phyloP scores from a whole-genome alignment of 2,888 invertebrate genomes.

The Diarsia mendica region DNA sequence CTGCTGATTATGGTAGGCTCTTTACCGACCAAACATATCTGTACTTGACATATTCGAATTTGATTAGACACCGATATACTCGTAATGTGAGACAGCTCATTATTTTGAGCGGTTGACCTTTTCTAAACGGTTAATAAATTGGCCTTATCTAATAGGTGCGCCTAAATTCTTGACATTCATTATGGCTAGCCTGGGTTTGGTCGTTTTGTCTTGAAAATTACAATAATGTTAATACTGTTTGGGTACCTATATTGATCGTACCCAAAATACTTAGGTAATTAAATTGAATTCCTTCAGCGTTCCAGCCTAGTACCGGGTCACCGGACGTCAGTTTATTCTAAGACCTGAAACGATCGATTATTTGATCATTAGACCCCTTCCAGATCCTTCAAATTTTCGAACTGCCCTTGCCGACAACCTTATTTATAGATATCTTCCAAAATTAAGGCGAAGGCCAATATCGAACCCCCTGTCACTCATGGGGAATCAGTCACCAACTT shows the following conservation, averaged over 20 bases:
- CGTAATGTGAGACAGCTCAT: constrained; percentile 1
- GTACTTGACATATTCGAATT: neutral
- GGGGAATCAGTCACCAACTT: constrained; percentile 27
- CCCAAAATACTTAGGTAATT: neutral
- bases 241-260: neutral
- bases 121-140: constrained; percentile 19
- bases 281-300: neutral
- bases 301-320: neutral
- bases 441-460: constrained; percentile 7
- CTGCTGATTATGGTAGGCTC: neutral
- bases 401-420: neutral
- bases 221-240: neutral
- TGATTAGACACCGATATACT: neutral
- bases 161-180: constrained; percentile 1
- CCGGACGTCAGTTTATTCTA: neutral
- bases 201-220: neutral
- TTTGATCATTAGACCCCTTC: neutral
- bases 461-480: neutral
- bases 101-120: neutral
- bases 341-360: neutral
- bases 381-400: neutral
- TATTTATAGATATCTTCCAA: neutral
- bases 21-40: neutral
- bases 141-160: constrained; percentile 12
- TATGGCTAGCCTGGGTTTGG: too few species aligned